phyloP scores from a whole-genome alignment of 2,113 vertebrate species.

The Podilymbus podiceps region DNA sequence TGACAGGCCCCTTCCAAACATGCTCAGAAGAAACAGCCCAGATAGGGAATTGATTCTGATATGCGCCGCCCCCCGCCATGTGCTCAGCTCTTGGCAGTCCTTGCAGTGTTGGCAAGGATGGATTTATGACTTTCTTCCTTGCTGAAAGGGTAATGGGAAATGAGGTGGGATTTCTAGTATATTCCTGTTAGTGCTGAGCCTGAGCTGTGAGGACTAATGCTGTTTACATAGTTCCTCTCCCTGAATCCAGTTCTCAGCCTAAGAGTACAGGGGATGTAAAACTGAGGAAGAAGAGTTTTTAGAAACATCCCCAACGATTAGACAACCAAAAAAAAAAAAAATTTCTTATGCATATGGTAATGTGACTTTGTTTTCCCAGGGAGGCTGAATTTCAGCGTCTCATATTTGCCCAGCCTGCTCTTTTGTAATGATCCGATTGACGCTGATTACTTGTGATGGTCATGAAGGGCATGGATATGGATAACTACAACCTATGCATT shows the following conservation, averaged over 20 bases:
- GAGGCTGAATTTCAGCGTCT: background rate
- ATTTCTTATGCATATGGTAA: background rate
- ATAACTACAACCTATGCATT: background rate
- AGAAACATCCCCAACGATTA: background rate
- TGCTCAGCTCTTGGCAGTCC: background rate
- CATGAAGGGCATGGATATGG: background rate
- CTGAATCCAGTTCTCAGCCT: too few relatives aligned
- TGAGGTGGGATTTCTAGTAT: background rate
- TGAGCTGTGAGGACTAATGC: background rate
- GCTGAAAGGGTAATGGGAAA: background rate
- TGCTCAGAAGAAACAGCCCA: background rate
- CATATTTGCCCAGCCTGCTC: background rate
- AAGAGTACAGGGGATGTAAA: background rate
- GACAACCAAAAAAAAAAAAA: background rate
- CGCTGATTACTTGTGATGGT: background rate
- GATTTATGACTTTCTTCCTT: background rate
- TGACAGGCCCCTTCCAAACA: background rate
- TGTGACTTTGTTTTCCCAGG: background rate
- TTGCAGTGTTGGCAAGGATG: background rate
- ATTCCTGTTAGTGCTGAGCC: background rate
- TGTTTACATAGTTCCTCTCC: accelerated
- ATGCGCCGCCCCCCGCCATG: background rate
- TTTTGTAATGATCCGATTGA: background rate
- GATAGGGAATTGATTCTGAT: background rate
- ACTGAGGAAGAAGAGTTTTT: background rate